phyloP scores from a whole-genome alignment of 2,797 vertebrate genomes.

The Micropoecilia bifurca region DNA sequence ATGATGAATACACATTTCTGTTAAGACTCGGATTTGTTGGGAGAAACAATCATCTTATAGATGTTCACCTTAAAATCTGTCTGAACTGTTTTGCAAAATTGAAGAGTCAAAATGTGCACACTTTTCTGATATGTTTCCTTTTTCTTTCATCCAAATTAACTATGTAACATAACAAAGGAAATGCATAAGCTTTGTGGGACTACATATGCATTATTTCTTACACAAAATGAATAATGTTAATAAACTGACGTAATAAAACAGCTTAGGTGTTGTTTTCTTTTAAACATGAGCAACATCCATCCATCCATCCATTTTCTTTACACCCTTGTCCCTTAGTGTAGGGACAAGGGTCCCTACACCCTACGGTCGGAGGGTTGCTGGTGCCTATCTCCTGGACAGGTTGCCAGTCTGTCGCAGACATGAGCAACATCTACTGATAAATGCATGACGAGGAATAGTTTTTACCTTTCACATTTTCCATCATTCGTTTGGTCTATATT shows the following conservation, averaged over 20 bases:
- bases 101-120: background rate
- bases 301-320: no score
- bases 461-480: constrained; percentile 50
- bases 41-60: background rate
- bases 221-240: constrained; percentile 37
- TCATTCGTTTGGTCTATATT: constrained; percentile 31
- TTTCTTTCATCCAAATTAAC: background rate
- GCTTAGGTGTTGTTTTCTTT: constrained; percentile 36
- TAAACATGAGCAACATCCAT: constrained; percentile 35
- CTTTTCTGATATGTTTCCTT: background rate
- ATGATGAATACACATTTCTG: background rate
- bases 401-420: no score
- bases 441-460: constrained; percentile 37
- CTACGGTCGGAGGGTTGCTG: no score
- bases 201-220: constrained; percentile 46
- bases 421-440: constrained; percentile 33
- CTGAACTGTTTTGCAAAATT: background rate
- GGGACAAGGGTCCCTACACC: no score
- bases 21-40: background rate
- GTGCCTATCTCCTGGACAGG: no score
- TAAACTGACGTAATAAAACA: constrained; percentile 26
- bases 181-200: background rate
- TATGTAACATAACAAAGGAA: background rate
- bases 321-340: no score
- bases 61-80: background rate